Evolutionary conservation across 2,888 invertebrate genomes (phyloP), one percentile per base, ranked within the genome.

Genomic region (Eustalomyia histrio): DNA sequence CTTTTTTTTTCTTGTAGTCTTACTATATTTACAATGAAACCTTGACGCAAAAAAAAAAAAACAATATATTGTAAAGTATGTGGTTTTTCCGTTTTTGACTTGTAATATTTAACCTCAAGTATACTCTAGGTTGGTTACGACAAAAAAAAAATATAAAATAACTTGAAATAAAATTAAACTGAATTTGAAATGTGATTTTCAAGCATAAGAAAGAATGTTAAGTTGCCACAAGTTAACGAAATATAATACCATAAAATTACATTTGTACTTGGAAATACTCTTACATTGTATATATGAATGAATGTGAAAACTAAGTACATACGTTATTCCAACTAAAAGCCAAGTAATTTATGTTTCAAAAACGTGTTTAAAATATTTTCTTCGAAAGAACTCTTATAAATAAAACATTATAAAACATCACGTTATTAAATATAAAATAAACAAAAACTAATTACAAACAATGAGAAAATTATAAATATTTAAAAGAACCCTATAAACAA

Each of bases 261-360:
- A 61, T 35, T 50, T 50, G 17, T 61, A 55, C 18, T 39, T 47
- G 4, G 64, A 64, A 64, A 52, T 52, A 17, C n/a, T 4, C 8
- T n/a, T n/a, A 14, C 29, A 29, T 29, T 50, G 47, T 29, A 53
- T 52, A 53, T 18, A 39, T n/a, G n/a, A 24, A 61, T 21, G 21
- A 33, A 58, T 12, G 9, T 39, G 50, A 16, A 29, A 58, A 47
- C 2, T 43, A 24, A 14, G 21, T 61, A 47, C 57, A 29, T 58
- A 52, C 58, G 52, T 76, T 53, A 68, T 68, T 68, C 55, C 57
- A 68, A 63, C 52, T 63, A 57, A 68, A 68, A 68, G 50, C 55
- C 61, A 76, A 68, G 75, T 68, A 68, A 68, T 76, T 68, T 68
- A 76, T 76, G 75, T 57, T 76, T 50, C 17, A 33, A 68, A 68